Evolutionary conservation across 2,113 vertebrate genomes (phyloP).

Genomic region (Scolopax mira): DNA sequence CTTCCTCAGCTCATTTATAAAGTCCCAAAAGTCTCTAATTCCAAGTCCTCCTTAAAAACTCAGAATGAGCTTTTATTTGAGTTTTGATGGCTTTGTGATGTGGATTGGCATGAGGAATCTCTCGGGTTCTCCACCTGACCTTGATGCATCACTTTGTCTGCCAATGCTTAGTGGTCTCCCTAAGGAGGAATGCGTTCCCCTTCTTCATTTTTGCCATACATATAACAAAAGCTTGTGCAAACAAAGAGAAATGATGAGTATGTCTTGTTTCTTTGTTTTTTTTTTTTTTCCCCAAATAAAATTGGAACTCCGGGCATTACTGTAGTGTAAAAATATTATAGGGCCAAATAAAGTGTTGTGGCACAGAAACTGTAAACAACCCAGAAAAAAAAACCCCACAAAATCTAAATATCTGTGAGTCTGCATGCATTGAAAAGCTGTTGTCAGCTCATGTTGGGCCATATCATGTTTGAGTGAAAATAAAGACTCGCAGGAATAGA

Average conservation of each 20-base stretch:
- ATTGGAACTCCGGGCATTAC: not conserved
- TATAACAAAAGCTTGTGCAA: not conserved
- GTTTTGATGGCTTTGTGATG: not conserved
- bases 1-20: not conserved
- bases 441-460: not conserved
- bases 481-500: not conserved
- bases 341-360: not conserved
- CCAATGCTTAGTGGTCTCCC: not conserved
- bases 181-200: not conserved
- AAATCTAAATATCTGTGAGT: not conserved
- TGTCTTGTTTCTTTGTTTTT: not conserved
- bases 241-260: not conserved
- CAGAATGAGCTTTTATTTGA: not conserved
- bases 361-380: not conserved
- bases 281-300: not conserved
- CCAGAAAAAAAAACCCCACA: fast-evolving
- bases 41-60: not conserved
- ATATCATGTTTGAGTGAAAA: not conserved
- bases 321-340: not conserved
- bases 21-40: not conserved
- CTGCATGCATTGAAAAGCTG: not conserved
- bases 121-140: not conserved
- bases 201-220: not conserved
- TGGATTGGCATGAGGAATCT: not conserved
- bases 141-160: not conserved